Evolutionary conservation across 2,113 vertebrate species (phyloP).

Genomic region (Heterocephalus glaber): DNA sequence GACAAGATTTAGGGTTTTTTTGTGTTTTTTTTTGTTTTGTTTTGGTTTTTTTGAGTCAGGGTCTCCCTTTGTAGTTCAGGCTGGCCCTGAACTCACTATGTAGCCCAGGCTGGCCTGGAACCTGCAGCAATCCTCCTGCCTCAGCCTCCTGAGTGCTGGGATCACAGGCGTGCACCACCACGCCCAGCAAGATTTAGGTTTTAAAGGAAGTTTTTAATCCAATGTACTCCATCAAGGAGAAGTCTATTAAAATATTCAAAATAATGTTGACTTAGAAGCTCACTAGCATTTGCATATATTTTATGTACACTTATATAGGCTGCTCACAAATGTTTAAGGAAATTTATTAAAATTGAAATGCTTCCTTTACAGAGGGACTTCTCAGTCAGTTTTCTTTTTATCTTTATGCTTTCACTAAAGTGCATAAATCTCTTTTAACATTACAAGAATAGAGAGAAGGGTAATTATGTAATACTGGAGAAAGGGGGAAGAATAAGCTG

Average conservation of each 20-base stretch:
- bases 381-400: background rate
- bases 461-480: too few species aligned
- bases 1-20: constrained; percentile 16
- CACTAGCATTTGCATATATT: background rate
- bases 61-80: too few species aligned
- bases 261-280: background rate
- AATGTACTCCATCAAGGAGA: background rate
- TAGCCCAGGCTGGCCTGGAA: too few species aligned
- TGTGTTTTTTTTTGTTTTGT: too few species aligned
- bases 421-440: background rate
- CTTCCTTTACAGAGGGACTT: background rate
- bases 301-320: background rate
- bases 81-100: too few species aligned
- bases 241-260: background rate
- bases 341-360: constrained; percentile 22
- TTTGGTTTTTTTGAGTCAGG: too few species aligned
- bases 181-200: constrained; percentile 6
- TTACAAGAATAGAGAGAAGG: background rate
- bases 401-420: background rate
- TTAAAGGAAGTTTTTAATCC: constrained; percentile 16
- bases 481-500: background rate
- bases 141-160: too few species aligned
- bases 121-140: too few species aligned
- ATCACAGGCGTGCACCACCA: too few species aligned
- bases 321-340: background rate